Evolutionary conservation across 2,888 invertebrate species (phyloP), one percentile per base, ranked within the genome.

Genomic region (Trissonchulus sp.): DNA sequence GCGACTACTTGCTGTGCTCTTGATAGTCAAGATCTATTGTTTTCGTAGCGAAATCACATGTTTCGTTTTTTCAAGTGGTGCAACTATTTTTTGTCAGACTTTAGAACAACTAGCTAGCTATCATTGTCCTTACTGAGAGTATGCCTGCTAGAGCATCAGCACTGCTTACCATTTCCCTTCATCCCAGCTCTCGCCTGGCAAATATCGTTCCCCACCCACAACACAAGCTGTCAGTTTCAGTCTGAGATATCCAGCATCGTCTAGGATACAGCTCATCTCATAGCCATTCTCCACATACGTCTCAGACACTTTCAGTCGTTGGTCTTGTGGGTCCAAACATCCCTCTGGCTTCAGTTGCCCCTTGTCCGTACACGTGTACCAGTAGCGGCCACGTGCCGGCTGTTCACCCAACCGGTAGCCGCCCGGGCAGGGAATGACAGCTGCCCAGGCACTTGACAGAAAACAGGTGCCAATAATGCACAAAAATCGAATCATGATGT

Each of bases 191-290:
- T 23, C 48, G 23, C 48, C 48, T 48, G 48, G 48, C 48, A 48
- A 72, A 74, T 77, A 78, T 37, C 75, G 73, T 33, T 75, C 72
- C 30, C 78, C 79, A 69, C 79, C 78, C 38, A 77, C 78, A 36
- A 80, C 76, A 74, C 81, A 81, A 0, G 78, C 81, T 60, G 76
- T 79, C 76, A 79, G 80, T 71, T 78, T 78, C 79, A 81, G 80
- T 72, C 77, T 76, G 48, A 81, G 75, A 75, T 80, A 80, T 63
- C 80, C 80, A 72, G 78, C 77, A 65, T 60, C 72, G 15, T 76
- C 71, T 8, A 69, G 3, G n/a, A 18, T 15, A n/a, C 71, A 69
- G 23, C 34, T 69, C 71, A 69, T 69, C n/a, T 36, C 71, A n/a
- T 69, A 69, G 15, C 37, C 35, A 8, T 36, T 36, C n/a, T 69